These are phyloP conservation scores for Heliconius nattereri DNA, from an alignment of 1,140 invertebrate genomes.

Conservation along the genomic window DNA sequence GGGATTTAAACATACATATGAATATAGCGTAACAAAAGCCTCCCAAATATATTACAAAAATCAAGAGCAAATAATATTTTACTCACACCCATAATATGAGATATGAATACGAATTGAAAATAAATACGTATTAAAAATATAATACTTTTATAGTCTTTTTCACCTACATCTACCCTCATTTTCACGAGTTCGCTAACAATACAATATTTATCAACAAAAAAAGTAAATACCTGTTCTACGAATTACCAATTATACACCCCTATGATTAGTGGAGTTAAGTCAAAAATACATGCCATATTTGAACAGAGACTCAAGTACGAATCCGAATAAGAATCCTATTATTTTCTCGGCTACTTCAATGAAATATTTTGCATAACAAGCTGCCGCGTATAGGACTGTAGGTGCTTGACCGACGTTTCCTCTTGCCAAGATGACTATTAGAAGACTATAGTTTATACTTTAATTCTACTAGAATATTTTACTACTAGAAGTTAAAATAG, in stretches of 20 bases:
- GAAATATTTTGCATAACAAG: constrained; percentile 25
- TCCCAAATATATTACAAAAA: neutral
- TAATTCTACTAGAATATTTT: too few relatives aligned
- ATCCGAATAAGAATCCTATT: neutral
- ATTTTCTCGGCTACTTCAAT: constrained; percentile 16
- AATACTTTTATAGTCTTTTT: too few relatives aligned
- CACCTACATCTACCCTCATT: neutral
- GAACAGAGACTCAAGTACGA: neutral
- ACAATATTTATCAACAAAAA: too few relatives aligned
- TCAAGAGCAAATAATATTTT: neutral
- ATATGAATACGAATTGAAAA: neutral
- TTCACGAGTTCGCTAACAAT: too few relatives aligned
- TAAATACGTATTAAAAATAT: neutral
- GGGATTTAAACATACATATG: neutral
- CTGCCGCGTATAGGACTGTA: neutral
- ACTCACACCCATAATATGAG: neutral
- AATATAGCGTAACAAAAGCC: neutral
- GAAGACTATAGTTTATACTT: neutral
- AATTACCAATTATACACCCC: neutral
- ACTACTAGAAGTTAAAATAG: too few relatives aligned
- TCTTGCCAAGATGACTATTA: constrained; percentile 4
- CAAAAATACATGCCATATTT: neutral
- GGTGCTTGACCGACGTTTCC: constrained; percentile 23
- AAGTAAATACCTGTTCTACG: too few relatives aligned
- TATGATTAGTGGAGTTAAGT: neutral